phyloP scores from a whole-genome alignment of 2,113 vertebrate genomes.

The Cyanoramphus novaezelandiae region DNA sequence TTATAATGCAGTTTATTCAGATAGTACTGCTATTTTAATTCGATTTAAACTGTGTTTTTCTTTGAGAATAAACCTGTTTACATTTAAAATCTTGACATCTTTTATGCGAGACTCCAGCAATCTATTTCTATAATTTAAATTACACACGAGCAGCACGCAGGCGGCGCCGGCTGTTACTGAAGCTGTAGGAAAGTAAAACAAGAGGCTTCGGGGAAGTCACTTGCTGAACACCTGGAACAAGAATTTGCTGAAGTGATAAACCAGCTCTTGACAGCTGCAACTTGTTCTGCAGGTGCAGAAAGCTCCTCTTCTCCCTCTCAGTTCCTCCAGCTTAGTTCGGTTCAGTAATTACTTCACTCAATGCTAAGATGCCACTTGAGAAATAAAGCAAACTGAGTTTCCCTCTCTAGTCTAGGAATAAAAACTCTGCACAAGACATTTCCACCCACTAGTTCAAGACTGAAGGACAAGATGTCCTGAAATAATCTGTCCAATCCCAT shows the following conservation, averaged over 20 bases:
- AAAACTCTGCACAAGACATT: neutral
- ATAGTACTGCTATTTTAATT: neutral
- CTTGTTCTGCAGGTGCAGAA: slow-evolving; percentile 63
- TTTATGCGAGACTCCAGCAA: neutral
- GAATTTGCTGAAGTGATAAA: slow-evolving; percentile 56
- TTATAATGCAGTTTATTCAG: neutral
- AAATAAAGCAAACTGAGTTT: neutral
- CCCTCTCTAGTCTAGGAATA: neutral
- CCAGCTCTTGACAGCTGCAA: slow-evolving; percentile 56
- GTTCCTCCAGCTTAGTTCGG: slow-evolving; percentile 2
- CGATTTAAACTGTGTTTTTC: neutral
- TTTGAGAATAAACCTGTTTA: neutral
- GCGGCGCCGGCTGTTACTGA: neutral
- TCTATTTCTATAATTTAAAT: neutral
- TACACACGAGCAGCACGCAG: neutral
- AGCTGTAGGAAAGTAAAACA: slow-evolving; percentile 22
- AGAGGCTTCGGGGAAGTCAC: slow-evolving; percentile 39
- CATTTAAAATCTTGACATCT: neutral
- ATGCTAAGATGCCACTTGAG: neutral
- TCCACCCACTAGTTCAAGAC: neutral
- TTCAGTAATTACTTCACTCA: slow-evolving; percentile 25
- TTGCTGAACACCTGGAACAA: slow-evolving; percentile 56
- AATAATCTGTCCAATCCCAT: neutral
- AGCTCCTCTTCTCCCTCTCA: slow-evolving; percentile 41
- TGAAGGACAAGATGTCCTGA: neutral